These are phyloP conservation scores for Paracentrotus lividus DNA, from an alignment of 53 echinoderm and acorn worm genomes.

Conservation along the genomic window DNA sequence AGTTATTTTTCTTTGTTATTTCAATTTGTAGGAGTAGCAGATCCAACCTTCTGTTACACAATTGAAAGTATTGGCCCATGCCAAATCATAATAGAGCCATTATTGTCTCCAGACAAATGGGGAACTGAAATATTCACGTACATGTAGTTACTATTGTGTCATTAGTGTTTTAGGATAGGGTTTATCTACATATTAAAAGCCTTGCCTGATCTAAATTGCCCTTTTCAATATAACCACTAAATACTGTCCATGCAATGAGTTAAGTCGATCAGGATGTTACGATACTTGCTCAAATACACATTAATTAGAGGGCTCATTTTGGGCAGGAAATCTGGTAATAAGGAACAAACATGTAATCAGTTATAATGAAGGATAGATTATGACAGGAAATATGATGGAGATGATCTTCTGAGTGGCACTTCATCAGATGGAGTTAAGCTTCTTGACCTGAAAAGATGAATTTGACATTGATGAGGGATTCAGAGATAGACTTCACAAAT, in stretches of 20 bases:
- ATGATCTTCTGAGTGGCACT: neutral
- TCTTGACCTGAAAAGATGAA: neutral
- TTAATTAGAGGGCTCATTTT: slow-evolving; percentile 10
- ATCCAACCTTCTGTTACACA: no score
- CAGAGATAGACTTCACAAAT: neutral
- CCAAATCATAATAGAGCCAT: neutral
- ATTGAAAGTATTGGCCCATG: no score
- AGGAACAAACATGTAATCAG: neutral
- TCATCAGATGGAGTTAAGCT: slow-evolving; percentile 21
- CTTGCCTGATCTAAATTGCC: neutral
- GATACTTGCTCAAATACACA: neutral
- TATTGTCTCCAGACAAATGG: neutral
- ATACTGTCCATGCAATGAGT: neutral
- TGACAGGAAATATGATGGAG: slow-evolving; percentile 17
- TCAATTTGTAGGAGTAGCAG: neutral
- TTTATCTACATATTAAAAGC: neutral
- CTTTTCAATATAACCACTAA: neutral
- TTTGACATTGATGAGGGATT: neutral
- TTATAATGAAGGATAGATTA: neutral
- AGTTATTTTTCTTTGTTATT: neutral
- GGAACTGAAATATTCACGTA: no score
- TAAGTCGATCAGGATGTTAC: slow-evolving; percentile 22
- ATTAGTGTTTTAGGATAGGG: no score
- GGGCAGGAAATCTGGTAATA: slow-evolving; percentile 28
- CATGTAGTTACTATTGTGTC: no score